Evolutionary conservation across 2,113 vertebrate genomes (phyloP).

Genomic region (Sitta europaea): DNA sequence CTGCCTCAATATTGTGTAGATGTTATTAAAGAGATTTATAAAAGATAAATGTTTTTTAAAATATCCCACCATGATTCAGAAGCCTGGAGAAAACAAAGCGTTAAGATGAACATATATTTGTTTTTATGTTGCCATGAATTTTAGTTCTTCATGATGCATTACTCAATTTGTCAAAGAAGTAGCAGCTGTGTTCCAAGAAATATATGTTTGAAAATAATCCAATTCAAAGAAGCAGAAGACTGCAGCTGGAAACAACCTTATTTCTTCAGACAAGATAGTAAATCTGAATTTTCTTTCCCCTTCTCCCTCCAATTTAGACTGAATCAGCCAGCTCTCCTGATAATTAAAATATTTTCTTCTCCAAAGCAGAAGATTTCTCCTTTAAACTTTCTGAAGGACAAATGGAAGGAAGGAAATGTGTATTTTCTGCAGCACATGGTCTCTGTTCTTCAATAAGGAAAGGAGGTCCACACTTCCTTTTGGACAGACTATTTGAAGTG

Average conservation of each 20-base stretch:
- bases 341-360: neutral
- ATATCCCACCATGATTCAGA: slow-evolving; percentile 11
- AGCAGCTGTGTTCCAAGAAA: slow-evolving; percentile 14
- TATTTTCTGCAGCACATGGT: neutral
- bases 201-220: neutral
- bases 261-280: neutral
- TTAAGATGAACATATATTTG: slow-evolving; percentile 53
- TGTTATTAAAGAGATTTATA: slow-evolving; percentile 58
- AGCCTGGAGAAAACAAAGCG: slow-evolving; percentile 17
- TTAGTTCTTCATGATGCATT: slow-evolving; percentile 24
- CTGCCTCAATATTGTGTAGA: neutral
- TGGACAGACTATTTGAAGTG: neutral
- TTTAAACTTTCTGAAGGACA: neutral
- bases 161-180: slow-evolving; percentile 29
- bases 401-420: neutral
- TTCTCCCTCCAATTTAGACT: neutral
- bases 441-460: neutral
- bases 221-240: neutral
- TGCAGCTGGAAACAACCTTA: neutral
- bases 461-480: neutral
- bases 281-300: neutral
- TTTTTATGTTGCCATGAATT: slow-evolving; percentile 53
- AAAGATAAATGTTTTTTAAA: slow-evolving; percentile 25
- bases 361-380: neutral
- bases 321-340: neutral